Evolutionary conservation across 2,113 vertebrate species (phyloP).

Genomic region (Zeus faber): DNA sequence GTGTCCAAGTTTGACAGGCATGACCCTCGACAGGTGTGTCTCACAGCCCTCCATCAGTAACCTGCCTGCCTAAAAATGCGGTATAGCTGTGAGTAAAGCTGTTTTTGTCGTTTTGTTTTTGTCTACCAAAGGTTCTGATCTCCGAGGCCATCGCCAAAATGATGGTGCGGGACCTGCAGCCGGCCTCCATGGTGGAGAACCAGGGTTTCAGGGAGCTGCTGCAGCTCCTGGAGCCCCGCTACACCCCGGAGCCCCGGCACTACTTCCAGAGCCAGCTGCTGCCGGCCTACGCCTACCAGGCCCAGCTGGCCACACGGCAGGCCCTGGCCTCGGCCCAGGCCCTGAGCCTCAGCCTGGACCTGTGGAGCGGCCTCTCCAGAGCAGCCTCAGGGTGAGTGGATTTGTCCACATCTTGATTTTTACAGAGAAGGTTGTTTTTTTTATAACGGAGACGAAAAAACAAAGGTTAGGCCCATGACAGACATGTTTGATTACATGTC

Average conservation of each 20-base stretch:
- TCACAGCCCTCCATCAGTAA: background rate
- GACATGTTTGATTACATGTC: no score
- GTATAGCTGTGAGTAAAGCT: background rate
- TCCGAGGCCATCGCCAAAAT: slow-evolving; percentile 79
- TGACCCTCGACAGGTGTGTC: slow-evolving; percentile 73
- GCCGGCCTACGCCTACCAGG: slow-evolving; percentile 77
- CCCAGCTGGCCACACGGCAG: slow-evolving; percentile 73
- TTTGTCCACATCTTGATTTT: no score
- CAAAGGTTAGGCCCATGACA: no score
- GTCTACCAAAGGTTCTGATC: slow-evolving; percentile 62
- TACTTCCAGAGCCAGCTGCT: slow-evolving; percentile 77
- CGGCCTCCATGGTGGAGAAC: slow-evolving; percentile 74
- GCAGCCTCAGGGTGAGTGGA: slow-evolving; percentile 40
- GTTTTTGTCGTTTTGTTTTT: background rate
- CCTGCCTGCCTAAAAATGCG: no score
- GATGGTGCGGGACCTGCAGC: slow-evolving; percentile 77
- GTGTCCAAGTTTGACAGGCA: slow-evolving; percentile 74
- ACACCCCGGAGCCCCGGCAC: slow-evolving; percentile 66
- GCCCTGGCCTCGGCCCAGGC: slow-evolving; percentile 69
- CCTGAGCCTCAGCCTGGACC: slow-evolving; percentile 74
- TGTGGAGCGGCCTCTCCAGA: slow-evolving; percentile 59
- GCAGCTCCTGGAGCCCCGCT: slow-evolving; percentile 77
- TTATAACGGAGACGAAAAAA: no score
- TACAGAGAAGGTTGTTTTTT: no score
- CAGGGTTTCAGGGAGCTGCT: slow-evolving; percentile 76